Conservation (phyloP, 2,888 invertebrate species). For the Cerastoderma edule region DNA sequence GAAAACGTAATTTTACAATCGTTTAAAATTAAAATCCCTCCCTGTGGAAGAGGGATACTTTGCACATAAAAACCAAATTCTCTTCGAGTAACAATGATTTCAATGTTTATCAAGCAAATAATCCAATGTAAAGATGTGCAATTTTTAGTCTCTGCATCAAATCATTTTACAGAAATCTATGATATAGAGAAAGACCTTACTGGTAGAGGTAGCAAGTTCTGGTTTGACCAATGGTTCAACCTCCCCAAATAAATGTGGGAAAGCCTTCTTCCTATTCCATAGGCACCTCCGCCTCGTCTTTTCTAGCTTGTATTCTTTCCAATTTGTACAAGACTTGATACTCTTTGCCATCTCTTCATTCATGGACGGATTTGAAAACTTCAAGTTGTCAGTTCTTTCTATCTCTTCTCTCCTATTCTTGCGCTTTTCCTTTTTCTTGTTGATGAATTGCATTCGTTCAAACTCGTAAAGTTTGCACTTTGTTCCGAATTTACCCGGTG, state of each 20-base stretch:
- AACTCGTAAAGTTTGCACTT: slow-evolving; percentile 47
- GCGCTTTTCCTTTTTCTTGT: slow-evolving; percentile 46
- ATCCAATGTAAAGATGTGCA: no score
- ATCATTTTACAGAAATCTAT: no score
- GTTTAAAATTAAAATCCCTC: no score
- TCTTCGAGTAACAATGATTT: no score
- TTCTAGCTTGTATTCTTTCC: slow-evolving; percentile 75
- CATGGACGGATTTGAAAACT: slow-evolving; percentile 70
- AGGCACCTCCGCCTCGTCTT: slow-evolving; percentile 27
- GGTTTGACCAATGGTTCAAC: slow-evolving; percentile 76
- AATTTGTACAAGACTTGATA: slow-evolving; percentile 68
- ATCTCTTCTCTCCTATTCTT: slow-evolving; percentile 28
- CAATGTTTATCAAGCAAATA: no score
- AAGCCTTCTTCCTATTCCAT: slow-evolving; percentile 23
- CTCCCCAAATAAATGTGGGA: slow-evolving; percentile 44
- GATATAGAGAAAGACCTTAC: slow-evolving; percentile 49
- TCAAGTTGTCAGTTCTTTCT: slow-evolving; percentile 31
- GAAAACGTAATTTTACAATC: no score
- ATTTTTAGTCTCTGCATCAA: no score
- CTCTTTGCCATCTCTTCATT: slow-evolving; percentile 31
- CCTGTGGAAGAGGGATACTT: no score
- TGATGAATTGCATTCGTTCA: slow-evolving; percentile 60
- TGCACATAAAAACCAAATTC: no score
- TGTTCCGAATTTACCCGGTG: slow-evolving; percentile 59
- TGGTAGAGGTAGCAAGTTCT: slow-evolving; percentile 66